These are phyloP conservation scores for Cirrhinus molitorella DNA, from an alignment of 2,797 vertebrate genomes.

Conservation along the genomic window DNA sequence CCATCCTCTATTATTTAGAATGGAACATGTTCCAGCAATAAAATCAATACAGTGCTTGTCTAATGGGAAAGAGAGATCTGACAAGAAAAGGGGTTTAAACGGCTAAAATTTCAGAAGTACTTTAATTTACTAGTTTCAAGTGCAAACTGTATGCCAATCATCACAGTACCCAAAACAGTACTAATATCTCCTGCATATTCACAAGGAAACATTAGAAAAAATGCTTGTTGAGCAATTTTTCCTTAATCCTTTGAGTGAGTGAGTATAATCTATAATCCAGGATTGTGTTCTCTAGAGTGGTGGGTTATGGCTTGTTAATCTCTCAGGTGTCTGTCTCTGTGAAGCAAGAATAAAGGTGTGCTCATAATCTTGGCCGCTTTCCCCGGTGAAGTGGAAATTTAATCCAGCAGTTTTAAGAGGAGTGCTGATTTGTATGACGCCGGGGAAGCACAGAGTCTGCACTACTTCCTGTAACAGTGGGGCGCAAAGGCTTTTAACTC, in stretches of 20 bases:
- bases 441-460: slow-evolving; percentile 29
- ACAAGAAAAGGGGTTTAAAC: not conserved
- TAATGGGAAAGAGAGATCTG: not conserved
- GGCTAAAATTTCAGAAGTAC: not conserved
- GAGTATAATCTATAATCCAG: slow-evolving; percentile 37
- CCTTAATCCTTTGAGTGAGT: slow-evolving; percentile 17
- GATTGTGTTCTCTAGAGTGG: slow-evolving; percentile 23
- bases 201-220: not conserved
- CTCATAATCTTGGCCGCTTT: slow-evolving; percentile 32
- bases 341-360: slow-evolving; percentile 26
- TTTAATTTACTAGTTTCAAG: not conserved
- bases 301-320: slow-evolving; percentile 38
- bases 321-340: slow-evolving; percentile 37
- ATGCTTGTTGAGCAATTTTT: not conserved
- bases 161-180: not conserved
- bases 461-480: slow-evolving; percentile 37
- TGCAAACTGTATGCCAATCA: slow-evolving; percentile 24
- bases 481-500: slow-evolving; percentile 46
- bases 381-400: slow-evolving; percentile 41
- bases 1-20: not conserved
- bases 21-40: slow-evolving; percentile 10
- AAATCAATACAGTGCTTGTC: slow-evolving; percentile 8
- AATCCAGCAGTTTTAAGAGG: slow-evolving; percentile 42
- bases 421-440: slow-evolving; percentile 24
- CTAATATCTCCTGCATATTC: not conserved